Evolutionary conservation across 2,797 vertebrate species (phyloP), one percentile per base, ranked within the genome.

Genomic region (Pseudomugil tenellus): DNA sequence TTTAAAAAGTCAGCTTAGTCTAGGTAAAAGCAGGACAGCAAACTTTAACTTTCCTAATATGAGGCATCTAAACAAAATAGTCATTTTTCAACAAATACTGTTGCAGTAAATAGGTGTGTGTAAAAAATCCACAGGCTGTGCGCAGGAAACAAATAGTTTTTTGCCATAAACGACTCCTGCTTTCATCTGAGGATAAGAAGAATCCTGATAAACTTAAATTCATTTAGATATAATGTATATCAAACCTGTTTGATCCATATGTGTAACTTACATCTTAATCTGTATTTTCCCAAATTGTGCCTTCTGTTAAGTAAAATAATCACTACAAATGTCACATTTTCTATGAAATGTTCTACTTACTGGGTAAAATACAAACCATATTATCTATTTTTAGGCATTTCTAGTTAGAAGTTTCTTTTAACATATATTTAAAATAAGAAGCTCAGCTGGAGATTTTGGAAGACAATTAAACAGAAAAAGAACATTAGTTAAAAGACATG

Each of bases 391-490:
- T 46, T 37, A 25, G 46, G 14, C 29, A 28, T 21, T 19, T 65
- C 23, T 57, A n/a, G n/a, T n/a, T 51, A 34, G 7, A 37, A 63
- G 67, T 61, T 59, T 25, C 51, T 63, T 29, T 59, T 65, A 80
- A 77, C 23, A 79, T 79, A 77, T 4, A 43, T 72, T 76, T 34
- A 59, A n/a, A 49, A 72, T 12, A 32, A 41, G 13, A 39, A 63
- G 35, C 58, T 68, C 59, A 65, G 35, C 57, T 61, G 23, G 35
- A 63, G 32, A 49, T 28, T 63, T 75, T 57, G 31, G 68, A 31
- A 70, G 34, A 68, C 10, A 49, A 70, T 71, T 72, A 61, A 63
- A 75, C 23, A 63, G 41, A 49, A 48, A 63, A 21, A 57, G 46
- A 11, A 41, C n/a, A 17, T 55, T 48, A 29, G 19, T 31, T 43